Evolutionary conservation across 23 tunicate genomes (phyloP).

Genomic region (Ciona savignyi): DNA sequence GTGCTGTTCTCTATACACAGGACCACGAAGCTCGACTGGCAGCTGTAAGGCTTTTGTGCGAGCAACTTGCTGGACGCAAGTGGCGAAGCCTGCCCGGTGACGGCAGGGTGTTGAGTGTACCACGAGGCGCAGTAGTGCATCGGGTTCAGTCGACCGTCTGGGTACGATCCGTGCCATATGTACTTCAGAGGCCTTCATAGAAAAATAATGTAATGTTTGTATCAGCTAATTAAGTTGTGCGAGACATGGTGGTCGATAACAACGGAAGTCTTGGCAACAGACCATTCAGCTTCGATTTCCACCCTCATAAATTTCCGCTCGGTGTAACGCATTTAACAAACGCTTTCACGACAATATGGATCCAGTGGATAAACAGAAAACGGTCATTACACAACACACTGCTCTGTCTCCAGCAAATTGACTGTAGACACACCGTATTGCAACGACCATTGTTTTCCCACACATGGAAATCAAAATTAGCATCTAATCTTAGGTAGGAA

Average conservation of each 20-base stretch:
- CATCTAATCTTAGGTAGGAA: too few species aligned
- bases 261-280: background rate
- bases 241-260: background rate
- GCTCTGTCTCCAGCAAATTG: too few species aligned
- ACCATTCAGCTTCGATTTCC: too few species aligned
- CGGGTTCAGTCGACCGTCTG: slow-evolving; percentile 30
- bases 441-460: too few species aligned
- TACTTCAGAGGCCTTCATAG: slow-evolving; percentile 80
- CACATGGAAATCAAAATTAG: too few species aligned
- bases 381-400: too few species aligned
- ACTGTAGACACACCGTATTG: too few species aligned
- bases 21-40: slow-evolving; percentile 43
- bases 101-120: slow-evolving; percentile 54
- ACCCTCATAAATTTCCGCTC: too few species aligned
- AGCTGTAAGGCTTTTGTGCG: slow-evolving; percentile 43
- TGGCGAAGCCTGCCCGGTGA: slow-evolving; percentile 63
- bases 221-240: background rate
- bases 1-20: slow-evolving; percentile 86
- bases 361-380: too few species aligned
- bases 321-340: too few species aligned
- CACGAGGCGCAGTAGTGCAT: slow-evolving; percentile 83
- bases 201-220: background rate
- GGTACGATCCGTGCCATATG: slow-evolving; percentile 81
- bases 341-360: too few species aligned
- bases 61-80: slow-evolving; percentile 28